Base-by-base conservation (phyloP, 2,113 vertebrate genomes). In the Notarius lentiginosus region DNA sequence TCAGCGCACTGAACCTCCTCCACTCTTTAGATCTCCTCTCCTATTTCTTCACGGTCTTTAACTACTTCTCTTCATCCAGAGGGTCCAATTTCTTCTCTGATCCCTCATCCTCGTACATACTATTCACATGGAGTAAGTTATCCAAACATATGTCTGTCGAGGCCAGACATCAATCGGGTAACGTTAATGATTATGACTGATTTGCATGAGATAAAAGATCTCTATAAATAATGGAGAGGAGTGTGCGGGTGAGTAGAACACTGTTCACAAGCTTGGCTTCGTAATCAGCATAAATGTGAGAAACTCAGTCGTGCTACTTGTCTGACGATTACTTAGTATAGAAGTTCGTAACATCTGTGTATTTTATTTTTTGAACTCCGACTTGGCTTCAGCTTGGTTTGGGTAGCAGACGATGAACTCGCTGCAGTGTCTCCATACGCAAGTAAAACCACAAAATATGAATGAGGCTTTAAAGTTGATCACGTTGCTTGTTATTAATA, bases 31-130 rank as follows among this genome's bases (percentile, higher is more conserved):
- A 82, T 76, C 56, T 73, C 66, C 22, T 73, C 65, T 82, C 68
- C 53, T 63, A 53, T 82, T 76, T 82, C 79, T 58, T 86, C 77
- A 80, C 11, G 77, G 51, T 63, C 56, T 87, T 55, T 82, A 27
- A 58, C 53, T 10, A 4, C 80, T 55, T 70, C 84, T 86, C 49
- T 66, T 53, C 4, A 53, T 55, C 61, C 63, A 68, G 58, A 41
- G 79, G 79, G 1, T 81, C 27, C 5, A 41, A 1, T 72, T 51
- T 65, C 68, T 34, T 53, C 86, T 82, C 79, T 20, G 24, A 30
- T 82, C 22, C 53, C 49, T 34, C 27, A 30, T 75, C 24, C 7
- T 61, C 2, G 56, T 22, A 61, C 30, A 81, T 81, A 61, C 55
- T 47, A 8, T 81, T 81, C 79, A 81, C 27, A 80, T 58, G 79